phyloP scores from a whole-genome alignment of 2,797 vertebrate genomes.

The Garrulus glandarius region DNA sequence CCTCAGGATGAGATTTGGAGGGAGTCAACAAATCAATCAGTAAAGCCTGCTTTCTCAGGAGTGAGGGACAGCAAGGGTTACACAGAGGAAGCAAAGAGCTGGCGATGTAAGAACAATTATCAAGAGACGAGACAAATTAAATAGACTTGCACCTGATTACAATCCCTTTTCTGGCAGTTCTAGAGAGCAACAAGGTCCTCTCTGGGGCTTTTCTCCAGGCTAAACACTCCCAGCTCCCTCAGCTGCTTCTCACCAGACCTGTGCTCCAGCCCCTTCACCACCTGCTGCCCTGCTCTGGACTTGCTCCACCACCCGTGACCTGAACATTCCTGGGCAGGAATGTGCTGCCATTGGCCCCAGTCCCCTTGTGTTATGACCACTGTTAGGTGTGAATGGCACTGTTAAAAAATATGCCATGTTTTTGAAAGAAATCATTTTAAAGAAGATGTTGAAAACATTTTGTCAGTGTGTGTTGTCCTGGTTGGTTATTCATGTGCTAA shows the following conservation, averaged over 20 bases:
- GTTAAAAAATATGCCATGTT: background rate
- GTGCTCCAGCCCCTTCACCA: background rate
- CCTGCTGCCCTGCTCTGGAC: no score
- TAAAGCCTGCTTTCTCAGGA: background rate
- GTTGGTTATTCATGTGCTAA: slow-evolving; percentile 78
- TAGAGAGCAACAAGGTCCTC: background rate
- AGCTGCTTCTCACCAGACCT: background rate
- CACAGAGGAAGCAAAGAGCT: background rate
- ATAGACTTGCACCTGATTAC: background rate
- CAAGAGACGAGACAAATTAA: background rate
- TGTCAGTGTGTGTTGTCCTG: background rate
- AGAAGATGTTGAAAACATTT: background rate
- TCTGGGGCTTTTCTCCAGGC: background rate
- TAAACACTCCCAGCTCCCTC: background rate
- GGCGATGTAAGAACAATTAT: background rate
- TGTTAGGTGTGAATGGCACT: background rate
- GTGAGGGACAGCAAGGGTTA: background rate
- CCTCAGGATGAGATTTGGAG: background rate
- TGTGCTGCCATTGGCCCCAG: background rate
- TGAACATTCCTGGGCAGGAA: background rate
- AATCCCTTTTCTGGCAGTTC: background rate
- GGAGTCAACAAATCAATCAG: background rate
- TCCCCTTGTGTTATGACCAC: background rate
- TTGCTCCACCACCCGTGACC: rapidly evolving
- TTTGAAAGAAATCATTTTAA: background rate